Base-by-base conservation (phyloP, 2,888 invertebrate species). In the Orgyia antiqua region DNA sequence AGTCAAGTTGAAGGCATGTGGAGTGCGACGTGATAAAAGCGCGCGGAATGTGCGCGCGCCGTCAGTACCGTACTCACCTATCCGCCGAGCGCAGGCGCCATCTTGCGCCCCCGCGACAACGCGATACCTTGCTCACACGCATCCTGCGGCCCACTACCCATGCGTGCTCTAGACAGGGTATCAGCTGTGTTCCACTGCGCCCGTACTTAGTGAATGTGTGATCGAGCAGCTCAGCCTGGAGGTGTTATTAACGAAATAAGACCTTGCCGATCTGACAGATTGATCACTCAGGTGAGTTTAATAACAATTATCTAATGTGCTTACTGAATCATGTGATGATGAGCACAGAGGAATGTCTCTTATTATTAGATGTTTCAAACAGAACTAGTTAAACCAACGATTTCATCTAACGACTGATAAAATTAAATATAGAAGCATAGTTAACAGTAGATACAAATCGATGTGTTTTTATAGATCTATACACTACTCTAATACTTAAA, bases 21-120 rank as follows among this genome's bases (percentile, higher is more conserved):
- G 59, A 63, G 62, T 65, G 65, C 72, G 74, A 80, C 76, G 66
- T 84, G 77, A 82, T 86, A 84, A 74, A 86, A 84, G 80, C 69
- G 70, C 51, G 65, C 36, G 64, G 45, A 48, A 54, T 43, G 48
- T 56, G 61, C 80, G 80, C 80, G 78, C 79, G 73, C 69, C 63
- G 75, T 54, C 80, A 86, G 84, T 86, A 79, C 64, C 62, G 58
- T 68, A 41, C 59, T 61, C 60, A 69, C 73, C 64, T 64, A 68
- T 69, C 58, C 57, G 64, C 50, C 54, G 64, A 61, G 51, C 73
- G 76, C 75, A 67, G 66, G 79, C 79, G 69, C 60, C 49, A 36
- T 45, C 42, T 42, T 64, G 62, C 62, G 59, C 54, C 51, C 44
- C 40, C 55, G 55, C 51, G 55, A 42, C 15, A 6, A 26, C 35